phyloP scores from a whole-genome alignment of 2,113 vertebrate genomes.

The Xiphophorus hellerii region DNA sequence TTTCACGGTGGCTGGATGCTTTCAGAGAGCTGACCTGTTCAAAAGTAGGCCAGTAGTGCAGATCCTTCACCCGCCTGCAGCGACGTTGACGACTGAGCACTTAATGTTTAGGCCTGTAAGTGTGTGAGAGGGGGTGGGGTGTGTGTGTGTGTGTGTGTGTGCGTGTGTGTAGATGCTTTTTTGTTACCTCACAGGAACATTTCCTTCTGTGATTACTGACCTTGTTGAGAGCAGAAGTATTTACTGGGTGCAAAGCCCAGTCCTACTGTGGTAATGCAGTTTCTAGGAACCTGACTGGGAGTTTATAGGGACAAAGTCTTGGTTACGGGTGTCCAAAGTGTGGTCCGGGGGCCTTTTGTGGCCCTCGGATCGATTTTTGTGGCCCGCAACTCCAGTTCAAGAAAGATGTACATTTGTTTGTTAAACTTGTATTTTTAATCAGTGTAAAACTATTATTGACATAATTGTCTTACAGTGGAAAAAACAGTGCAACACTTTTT shows the following conservation, averaged over 20 bases:
- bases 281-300: no score
- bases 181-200: neutral
- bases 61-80: slow-evolving; percentile 57
- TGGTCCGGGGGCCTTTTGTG: no score
- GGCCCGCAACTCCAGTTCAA: no score
- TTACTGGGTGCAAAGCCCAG: neutral
- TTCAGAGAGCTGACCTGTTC: slow-evolving; percentile 66
- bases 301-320: no score
- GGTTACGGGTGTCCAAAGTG: no score
- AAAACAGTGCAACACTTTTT: no score
- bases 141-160: slow-evolving; percentile 41
- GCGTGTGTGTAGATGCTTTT: slow-evolving; percentile 4
- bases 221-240: neutral
- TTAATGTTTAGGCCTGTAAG: slow-evolving; percentile 39
- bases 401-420: no score
- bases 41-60: slow-evolving; percentile 72
- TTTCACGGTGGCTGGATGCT: slow-evolving; percentile 74
- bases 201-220: neutral
- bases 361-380: no score
- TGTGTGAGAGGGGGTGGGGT: slow-evolving; percentile 24
- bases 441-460: no score
- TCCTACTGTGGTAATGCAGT: no score
- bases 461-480: no score
- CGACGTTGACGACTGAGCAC: slow-evolving; percentile 40
- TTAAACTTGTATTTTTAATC: no score